phyloP scores from a whole-genome alignment of 2,888 invertebrate genomes.

The Andrena minutula region DNA sequence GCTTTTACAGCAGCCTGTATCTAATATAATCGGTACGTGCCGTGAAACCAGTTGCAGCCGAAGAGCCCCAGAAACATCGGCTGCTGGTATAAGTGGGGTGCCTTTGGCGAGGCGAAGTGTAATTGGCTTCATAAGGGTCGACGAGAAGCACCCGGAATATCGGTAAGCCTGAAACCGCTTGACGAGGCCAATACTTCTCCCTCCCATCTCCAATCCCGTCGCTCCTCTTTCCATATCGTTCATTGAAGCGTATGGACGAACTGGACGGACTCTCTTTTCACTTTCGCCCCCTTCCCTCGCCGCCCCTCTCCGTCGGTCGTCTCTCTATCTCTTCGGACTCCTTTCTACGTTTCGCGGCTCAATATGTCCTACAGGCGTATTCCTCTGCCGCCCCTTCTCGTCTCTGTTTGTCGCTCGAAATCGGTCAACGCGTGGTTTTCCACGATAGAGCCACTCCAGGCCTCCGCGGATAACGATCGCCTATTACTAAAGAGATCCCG shows the following conservation, averaged over 20 bases:
- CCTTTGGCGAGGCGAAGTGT: conserved; percentile 79
- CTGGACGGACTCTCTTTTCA: conserved; percentile 62
- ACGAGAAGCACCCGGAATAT: conserved; percentile 76
- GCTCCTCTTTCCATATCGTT: conserved; percentile 46
- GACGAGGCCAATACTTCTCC: conserved; percentile 80
- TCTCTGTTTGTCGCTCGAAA: conserved; percentile 48
- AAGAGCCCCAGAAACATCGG: conserved; percentile 68
- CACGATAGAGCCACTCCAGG: conserved; percentile 79
- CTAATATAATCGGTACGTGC: conserved; percentile 73
- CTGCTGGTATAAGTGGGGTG: conserved; percentile 75
- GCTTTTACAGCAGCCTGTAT: conserved; percentile 64
- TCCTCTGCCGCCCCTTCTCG: conserved; percentile 29
- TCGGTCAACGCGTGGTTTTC: conserved; percentile 80
- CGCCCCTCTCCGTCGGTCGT: neutral
- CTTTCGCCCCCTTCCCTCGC: conserved; percentile 19
- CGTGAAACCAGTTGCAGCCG: conserved; percentile 62
- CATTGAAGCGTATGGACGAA: conserved; percentile 53
- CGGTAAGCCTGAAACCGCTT: conserved; percentile 78
- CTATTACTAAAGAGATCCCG: conserved; percentile 59
- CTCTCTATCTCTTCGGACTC: conserved; percentile 26
- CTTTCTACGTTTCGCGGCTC: conserved; percentile 70
- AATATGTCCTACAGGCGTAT: conserved; percentile 67
- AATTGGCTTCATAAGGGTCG: conserved; percentile 83
- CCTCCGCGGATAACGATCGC: conserved; percentile 58
- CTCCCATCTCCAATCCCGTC: conserved; percentile 21